Base-by-base conservation (phyloP, 1,140 invertebrate genomes). In the Heliconius eleuchia region DNA sequence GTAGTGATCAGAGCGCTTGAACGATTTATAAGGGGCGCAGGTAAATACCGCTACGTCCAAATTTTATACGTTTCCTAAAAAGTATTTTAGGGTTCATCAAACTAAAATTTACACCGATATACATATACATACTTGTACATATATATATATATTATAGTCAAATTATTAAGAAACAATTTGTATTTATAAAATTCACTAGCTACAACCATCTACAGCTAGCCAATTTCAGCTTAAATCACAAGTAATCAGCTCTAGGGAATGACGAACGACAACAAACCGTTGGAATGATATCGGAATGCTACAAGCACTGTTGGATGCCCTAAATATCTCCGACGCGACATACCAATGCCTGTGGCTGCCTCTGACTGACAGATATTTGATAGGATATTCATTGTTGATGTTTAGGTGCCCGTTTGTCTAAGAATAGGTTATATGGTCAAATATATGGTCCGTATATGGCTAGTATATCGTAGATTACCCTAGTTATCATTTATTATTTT, bases 271-370 rank as follows among this genome's bases (percentile, higher is more conserved):
- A 77, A 71, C 76, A 77, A 76, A 80, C 52, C 74, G 46, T 23
- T 37, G 71, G 74, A 73, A 80, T 80, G 52, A 72, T 72, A 72
- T 72, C 71, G 71, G 71, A 42, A 72, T 72, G 71, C 71, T 72
- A 42, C 34, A 37, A 57, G 52, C 30, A 66, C 79, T 73, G 74
- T 66, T 46, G 55, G 57, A 80, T 80, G 71, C 79, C 74, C 79
- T 76, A 80, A 80, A 80, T 80, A 80, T 76, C 74, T 79, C 37
- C 79, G 75, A 79, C 73, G 52, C 70, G 74, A 66, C 75, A 76
- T 76, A 60, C 52, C 76, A 30, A 80, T 76, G 50, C 30, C 30
- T 79, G 78, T 52, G 78, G 78, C 74, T 71, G 78, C 75, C 60
- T 75, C 73, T 37, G 37, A 79, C 73, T 75, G 73, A 66, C 70